Evolutionary conservation across 2,797 vertebrate genomes (phyloP), one percentile per base, ranked within the genome.

Genomic region (Rhinogobio ventralis): DNA sequence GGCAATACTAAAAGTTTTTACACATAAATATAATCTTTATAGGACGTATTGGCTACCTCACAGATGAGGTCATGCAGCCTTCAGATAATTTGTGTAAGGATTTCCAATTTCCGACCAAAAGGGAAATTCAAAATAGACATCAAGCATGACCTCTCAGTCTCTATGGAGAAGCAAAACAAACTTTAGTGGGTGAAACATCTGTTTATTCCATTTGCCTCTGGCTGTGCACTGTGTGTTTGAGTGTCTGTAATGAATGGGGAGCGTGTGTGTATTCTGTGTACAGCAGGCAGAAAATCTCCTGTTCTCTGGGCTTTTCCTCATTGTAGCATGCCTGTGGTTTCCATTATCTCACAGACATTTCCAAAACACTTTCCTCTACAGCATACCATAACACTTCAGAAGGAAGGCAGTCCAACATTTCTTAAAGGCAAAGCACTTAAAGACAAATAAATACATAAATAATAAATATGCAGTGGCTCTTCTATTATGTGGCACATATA

Each of bases 91-190:
- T 25, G 39, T 46, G 13, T 15, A 45, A 46, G 13, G 68, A 71
- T 45, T 71, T 71, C 68, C 5, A 23, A 71, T 39, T 71, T 64
- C 28, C 7, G 14, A 64, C 62, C 14, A 64, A 20, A 60, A 42
- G 7, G 23, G 17, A 60, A 77, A 23, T 42, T 39, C 2, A 45
- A 60, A 77, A 60, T 42, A 77, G 75, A 62, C 73, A 39, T 76
- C 73, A 76, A 73, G 46, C 71, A 39, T 74, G 72, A 33, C 55
- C 53, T 7, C 55, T 62, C 14, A 0, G 93, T 95, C 92, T 85
- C 93, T 90, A 94, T 93, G 93, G 90, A 28, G 76, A 91, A 87
- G 55, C 91, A 94, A 93, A 95, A 95, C 93, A 95, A 93, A 94
- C 87, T 33, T 17, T 51, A 49, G 62, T 74, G 64, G 30, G 64